Percentiles rank a stretch among this genome's conserved stretches.
phyloP scores from a whole-genome alignment of 1,140 invertebrate species.

The Atta colombica region DNA sequence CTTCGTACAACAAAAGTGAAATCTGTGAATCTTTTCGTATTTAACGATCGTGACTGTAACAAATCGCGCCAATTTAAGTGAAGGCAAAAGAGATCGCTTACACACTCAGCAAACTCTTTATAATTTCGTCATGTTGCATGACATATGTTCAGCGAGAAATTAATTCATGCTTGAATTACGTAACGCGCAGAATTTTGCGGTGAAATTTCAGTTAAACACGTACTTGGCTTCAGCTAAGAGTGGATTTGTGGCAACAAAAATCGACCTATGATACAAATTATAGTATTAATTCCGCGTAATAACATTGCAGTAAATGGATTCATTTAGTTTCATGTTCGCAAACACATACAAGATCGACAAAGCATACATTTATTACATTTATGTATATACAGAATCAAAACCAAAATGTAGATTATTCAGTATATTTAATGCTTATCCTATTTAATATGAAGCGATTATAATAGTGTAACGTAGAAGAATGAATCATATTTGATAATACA shows the following conservation, averaged over 20 bases:
- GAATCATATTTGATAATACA: conserved; percentile 47
- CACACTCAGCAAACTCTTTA: not conserved
- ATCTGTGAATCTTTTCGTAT: conserved; percentile 13
- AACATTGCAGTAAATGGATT: conserved; percentile 26
- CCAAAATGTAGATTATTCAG: conserved; percentile 7
- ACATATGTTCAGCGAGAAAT: not conserved
- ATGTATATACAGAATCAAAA: not conserved
- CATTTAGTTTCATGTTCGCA: conserved; percentile 32
- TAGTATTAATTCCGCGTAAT: conserved; percentile 56
- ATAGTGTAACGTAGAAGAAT: not conserved
- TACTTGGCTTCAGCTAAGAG: not conserved
- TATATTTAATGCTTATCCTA: conserved; percentile 22
- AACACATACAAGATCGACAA: conserved; percentile 4
- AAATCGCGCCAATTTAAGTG: conserved; percentile 1
- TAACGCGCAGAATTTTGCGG: not conserved
- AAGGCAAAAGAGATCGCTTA: not conserved
- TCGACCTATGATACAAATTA: conserved; percentile 44
- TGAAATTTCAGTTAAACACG: conserved; percentile 31
- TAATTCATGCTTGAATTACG: conserved; percentile 14
- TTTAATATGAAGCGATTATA: conserved; percentile 20
- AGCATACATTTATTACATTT: not conserved
- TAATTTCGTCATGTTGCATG: conserved; percentile 8
- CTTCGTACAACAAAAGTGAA: not conserved
- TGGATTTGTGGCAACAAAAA: conserved; percentile 20
- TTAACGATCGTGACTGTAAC: conserved; percentile 15